Percentiles rank a stretch among this genome's conserved stretches.
phyloP scores from a whole-genome alignment of 64 coral and sea anemone species.

The Astreopora myriophthalma region DNA sequence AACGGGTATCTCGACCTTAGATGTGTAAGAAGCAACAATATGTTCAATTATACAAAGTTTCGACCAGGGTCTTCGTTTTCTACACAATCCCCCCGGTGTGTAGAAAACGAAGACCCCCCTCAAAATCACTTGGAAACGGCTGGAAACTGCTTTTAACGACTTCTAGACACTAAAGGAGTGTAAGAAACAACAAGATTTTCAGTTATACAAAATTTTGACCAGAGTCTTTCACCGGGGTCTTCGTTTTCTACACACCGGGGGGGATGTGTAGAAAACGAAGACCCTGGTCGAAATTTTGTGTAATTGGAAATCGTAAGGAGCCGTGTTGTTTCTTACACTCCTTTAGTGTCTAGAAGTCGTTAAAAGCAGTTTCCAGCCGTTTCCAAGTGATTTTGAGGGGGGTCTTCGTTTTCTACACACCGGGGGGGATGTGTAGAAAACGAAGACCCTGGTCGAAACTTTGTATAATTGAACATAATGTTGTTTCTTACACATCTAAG shows the following conservation, averaged over 20 bases:
- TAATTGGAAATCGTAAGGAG: not conserved
- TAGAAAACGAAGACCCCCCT: not conserved
- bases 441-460: not conserved
- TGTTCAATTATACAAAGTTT: not conserved
- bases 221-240: no score
- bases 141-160: not conserved
- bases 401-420: conserved; percentile 10
- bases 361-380: not conserved
- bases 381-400: conserved; percentile 5
- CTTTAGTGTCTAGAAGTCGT: not conserved
- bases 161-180: no score
- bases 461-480: not conserved
- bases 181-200: no score
- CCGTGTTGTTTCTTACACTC: not conserved
- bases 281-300: not conserved
- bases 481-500: no score
- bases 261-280: not conserved
- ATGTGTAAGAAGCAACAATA: no score
- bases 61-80: not conserved
- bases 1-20: no score
- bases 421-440: not conserved
- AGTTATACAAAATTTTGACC: no score
- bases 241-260: conserved; percentile 8
- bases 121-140: not conserved
- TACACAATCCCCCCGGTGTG: not conserved